Percentiles rank a stretch among this genome's conserved stretches.
Conservation (phyloP, 2,113 vertebrate genomes). For the Orientallactaga bullata region DNA sequence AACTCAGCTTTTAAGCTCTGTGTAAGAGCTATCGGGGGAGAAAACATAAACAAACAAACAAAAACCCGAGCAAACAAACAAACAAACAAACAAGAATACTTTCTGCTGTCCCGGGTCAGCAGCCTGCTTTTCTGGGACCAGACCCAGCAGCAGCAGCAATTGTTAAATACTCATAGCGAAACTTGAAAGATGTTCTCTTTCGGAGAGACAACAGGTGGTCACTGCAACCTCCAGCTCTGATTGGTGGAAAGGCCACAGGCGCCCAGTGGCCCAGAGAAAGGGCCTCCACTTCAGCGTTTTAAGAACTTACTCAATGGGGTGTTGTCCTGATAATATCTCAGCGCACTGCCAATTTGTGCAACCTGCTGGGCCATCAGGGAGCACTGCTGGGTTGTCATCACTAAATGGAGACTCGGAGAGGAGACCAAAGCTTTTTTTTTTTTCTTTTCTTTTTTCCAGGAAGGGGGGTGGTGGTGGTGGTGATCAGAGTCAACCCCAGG, state of each 20-base stretch:
- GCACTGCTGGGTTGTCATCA: constrained; percentile 75
- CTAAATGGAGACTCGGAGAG: constrained; percentile 69
- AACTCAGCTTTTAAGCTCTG: constrained; percentile 25
- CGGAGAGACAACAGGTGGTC: constrained; percentile 81
- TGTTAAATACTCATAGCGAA: constrained; percentile 71
- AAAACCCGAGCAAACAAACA: too few species aligned
- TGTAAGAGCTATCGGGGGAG: background rate
- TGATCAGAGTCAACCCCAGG: constrained; percentile 46
- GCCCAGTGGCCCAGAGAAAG: constrained; percentile 79
- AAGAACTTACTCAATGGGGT: constrained; percentile 80
- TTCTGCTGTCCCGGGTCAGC: constrained; percentile 29
- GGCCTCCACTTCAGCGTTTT: constrained; percentile 76
- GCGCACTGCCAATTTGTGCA: constrained; percentile 81
- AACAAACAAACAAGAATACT: background rate
- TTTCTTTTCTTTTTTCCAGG: too few species aligned
- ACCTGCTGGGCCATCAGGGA: constrained; percentile 83
- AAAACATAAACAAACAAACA: too few species aligned
- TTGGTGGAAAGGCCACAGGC: constrained; percentile 80
- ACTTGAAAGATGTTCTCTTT: constrained; percentile 80
- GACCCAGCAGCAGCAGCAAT: constrained; percentile 53
- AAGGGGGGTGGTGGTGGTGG: background rate
- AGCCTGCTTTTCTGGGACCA: constrained; percentile 58
- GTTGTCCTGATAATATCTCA: constrained; percentile 82
- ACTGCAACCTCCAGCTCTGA: constrained; percentile 76
- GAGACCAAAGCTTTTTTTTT: constrained; percentile 65